phyloP scores from a whole-genome alignment of 1,140 invertebrate species.

The Drosophila fuyamai region DNA sequence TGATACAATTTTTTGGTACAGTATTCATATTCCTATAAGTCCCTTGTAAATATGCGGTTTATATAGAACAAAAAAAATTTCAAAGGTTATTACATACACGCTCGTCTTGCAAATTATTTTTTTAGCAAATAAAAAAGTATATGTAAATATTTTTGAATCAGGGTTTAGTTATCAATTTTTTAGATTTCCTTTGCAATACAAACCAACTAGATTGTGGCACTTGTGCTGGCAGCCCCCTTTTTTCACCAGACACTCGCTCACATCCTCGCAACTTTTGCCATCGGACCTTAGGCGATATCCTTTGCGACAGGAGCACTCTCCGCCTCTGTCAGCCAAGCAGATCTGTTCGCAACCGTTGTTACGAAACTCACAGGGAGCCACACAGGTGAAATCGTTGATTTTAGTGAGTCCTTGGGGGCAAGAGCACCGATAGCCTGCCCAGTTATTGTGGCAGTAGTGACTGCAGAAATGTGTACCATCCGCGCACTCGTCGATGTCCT shows the following conservation, averaged over 20 bases:
- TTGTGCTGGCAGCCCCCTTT: slow-evolving; percentile 88
- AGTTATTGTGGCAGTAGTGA: slow-evolving; percentile 93
- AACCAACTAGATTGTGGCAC: slow-evolving; percentile 91
- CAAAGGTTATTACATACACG: too few relatives aligned
- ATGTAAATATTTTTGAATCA: slow-evolving; percentile 68
- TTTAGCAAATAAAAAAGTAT: too few relatives aligned
- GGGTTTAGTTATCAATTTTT: slow-evolving; percentile 43
- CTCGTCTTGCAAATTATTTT: slow-evolving; percentile 26
- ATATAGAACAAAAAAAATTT: too few relatives aligned
- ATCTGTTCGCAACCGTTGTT: slow-evolving; percentile 86
- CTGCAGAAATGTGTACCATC: slow-evolving; percentile 90
- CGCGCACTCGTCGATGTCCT: slow-evolving; percentile 91
- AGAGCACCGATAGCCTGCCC: slow-evolving; percentile 92
- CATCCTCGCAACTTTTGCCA: slow-evolving; percentile 86
- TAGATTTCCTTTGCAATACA: neutral
- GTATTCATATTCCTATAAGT: slow-evolving; percentile 80
- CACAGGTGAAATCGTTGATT: slow-evolving; percentile 84
- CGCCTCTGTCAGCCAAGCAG: slow-evolving; percentile 75
- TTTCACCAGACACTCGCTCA: slow-evolving; percentile 90
- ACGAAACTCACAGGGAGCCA: slow-evolving; percentile 87
- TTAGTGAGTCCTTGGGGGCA: slow-evolving; percentile 88
- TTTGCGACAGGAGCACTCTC: slow-evolving; percentile 85
- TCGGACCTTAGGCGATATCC: slow-evolving; percentile 84
- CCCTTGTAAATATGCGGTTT: neutral
- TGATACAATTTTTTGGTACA: slow-evolving; percentile 92